Percentiles rank a stretch among this genome's conserved stretches.
Evolutionary conservation across 2,113 vertebrate species (phyloP).

Genomic region (Sturnus vulgaris): DNA sequence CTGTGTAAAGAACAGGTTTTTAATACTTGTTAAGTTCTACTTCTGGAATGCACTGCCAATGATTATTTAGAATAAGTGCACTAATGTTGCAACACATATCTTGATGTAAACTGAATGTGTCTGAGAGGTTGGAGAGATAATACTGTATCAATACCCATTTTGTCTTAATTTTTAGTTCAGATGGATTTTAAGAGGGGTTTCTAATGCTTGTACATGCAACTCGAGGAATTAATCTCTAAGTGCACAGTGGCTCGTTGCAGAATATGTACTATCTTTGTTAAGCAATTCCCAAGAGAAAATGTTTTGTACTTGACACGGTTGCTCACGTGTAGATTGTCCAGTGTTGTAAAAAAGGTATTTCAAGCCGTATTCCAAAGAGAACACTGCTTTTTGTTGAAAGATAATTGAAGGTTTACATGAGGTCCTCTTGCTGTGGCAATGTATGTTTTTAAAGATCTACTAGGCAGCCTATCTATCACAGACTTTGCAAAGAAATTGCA

Average conservation of each 20-base stretch:
- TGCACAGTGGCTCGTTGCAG: background rate
- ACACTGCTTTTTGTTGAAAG: background rate
- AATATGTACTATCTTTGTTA: background rate
- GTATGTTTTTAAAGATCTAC: background rate
- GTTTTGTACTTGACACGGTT: background rate
- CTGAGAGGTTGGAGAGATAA: background rate
- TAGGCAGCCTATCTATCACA: background rate
- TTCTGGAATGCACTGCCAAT: background rate
- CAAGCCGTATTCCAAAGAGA: background rate
- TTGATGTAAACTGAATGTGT: too few relatives aligned
- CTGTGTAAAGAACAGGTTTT: background rate
- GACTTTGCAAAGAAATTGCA: background rate
- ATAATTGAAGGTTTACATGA: background rate
- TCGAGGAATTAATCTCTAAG: background rate
- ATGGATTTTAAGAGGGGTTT: background rate
- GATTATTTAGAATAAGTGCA: background rate
- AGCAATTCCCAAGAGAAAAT: background rate
- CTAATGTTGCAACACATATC: background rate
- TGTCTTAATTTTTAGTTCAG: background rate
- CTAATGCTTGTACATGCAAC: background rate
- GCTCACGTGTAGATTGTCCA: background rate
- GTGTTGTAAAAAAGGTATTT: background rate
- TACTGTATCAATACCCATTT: fast-evolving
- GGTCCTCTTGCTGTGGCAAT: background rate
- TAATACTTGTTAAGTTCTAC: background rate